Evolutionary conservation across 2,888 invertebrate genomes (phyloP).

Genomic region (Mythimna impura): DNA sequence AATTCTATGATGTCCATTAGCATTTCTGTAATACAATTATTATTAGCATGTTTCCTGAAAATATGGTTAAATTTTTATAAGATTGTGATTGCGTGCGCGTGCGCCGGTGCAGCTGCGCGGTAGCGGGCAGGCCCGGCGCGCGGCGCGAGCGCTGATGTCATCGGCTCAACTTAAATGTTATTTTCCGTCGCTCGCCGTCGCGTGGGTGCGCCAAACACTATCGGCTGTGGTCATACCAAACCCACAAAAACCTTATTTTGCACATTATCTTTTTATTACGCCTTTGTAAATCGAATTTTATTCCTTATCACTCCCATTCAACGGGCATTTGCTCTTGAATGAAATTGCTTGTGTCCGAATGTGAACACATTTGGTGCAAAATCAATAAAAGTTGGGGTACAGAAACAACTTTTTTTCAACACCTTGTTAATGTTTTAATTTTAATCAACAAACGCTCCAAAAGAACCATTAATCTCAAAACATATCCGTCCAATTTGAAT

Average conservation of each 20-base stretch:
- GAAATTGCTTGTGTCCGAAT: constrained; percentile 14
- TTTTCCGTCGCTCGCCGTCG: constrained; percentile 83
- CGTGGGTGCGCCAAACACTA: constrained; percentile 84
- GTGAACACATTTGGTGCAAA: constrained; percentile 4
- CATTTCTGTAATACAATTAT: constrained; percentile 45
- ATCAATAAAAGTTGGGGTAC: not conserved
- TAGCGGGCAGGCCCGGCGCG: constrained; percentile 82
- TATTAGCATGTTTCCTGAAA: constrained; percentile 44
- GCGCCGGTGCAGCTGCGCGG: constrained; percentile 75
- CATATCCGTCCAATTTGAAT: constrained; percentile 15
- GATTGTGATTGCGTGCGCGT: constrained; percentile 73
- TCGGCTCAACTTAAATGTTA: constrained; percentile 87
- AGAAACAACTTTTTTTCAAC: not conserved
- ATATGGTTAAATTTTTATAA: constrained; percentile 59
- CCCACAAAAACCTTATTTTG: constrained; percentile 63
- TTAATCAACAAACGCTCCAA: not conserved
- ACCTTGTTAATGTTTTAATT: not conserved
- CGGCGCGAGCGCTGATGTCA: constrained; percentile 86
- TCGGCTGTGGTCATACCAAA: constrained; percentile 77
- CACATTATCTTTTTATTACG: constrained; percentile 57
- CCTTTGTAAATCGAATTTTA: constrained; percentile 51
- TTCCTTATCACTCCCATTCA: constrained; percentile 49
- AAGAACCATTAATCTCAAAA: constrained; percentile 9
- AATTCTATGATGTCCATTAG: constrained; percentile 26
- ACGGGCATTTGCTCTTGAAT: constrained; percentile 20